Evolutionary conservation across 2,797 vertebrate species (phyloP).

Genomic region (Morus bassanus): DNA sequence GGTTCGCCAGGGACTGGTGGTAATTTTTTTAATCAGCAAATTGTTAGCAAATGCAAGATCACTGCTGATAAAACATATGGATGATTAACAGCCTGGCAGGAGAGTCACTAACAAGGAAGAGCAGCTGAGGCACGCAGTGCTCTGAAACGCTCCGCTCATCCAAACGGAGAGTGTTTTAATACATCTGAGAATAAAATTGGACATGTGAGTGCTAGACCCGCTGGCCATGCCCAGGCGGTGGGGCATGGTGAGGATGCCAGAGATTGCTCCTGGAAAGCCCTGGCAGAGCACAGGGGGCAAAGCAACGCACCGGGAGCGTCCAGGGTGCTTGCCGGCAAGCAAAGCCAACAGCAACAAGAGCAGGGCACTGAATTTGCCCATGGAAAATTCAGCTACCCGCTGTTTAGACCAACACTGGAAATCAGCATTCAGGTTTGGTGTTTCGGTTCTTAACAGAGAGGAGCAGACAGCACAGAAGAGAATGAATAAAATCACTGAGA

Average conservation of each 20-base stretch:
- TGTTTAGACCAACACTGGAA: neutral
- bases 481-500: neutral
- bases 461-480: neutral
- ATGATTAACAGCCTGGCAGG: conserved; percentile 25
- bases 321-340: neutral
- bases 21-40: neutral
- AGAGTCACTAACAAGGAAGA: neutral
- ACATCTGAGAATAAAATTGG: fast-evolving
- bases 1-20: neutral
- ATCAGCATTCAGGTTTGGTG: neutral
- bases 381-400: neutral
- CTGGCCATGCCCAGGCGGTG: fast-evolving
- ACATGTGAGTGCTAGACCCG: fast-evolving
- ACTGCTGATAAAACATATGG: conserved; percentile 23
- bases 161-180: neutral
- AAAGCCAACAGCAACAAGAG: neutral
- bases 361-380: neutral
- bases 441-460: neutral
- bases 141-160: neutral
- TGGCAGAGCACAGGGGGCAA: fast-evolving
- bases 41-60: conserved; percentile 5
- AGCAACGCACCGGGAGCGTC: fast-evolving
- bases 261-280: neutral
- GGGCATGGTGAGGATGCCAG: fast-evolving
- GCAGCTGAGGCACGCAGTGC: neutral